Base-by-base conservation (phyloP, 2,113 vertebrate species). In the Macquaria australasica region DNA sequence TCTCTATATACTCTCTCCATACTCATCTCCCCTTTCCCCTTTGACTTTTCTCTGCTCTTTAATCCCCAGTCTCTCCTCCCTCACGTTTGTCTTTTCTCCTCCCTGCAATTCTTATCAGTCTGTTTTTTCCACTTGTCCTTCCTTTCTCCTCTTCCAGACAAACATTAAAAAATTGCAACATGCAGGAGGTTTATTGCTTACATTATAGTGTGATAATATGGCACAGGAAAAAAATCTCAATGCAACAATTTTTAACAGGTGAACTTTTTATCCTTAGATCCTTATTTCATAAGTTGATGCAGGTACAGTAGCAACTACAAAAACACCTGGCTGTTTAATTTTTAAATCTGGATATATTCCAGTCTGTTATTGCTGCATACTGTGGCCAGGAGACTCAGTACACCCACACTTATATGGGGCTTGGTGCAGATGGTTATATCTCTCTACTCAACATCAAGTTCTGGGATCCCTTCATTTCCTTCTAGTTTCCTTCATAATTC, bases 1-100 rank as follows among this genome's bases (percentile, higher is more conserved):
- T 72, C 84, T 74, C 72, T 12, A 8, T 78, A 81, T n/a, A 41
- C 62, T 69, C 51, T 66, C 53, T 72, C 37, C 41, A 41, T 4
- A 12, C 82, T 86, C 85, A 68, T 70, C 64, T 77, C 67, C 75
- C 25, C 50, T 84, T 79, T 90, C 69, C 34, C 45, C 51, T 80
- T 77, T 81, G 55, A 64, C 76, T 72, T 74, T 66, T 74, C 41
- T 69, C 25, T 70, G 12, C 50, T 73, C 76, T 79, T 69, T 84
- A 80, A 70, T 77, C 82, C 50, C 25, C 69, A 3, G 20, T 45
- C 34, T 79, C 31, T 58, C 53, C 78, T 83, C 64, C 77, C 14
- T 56, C 18, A 55, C 72, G 56, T 89, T 77, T 85, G 48, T 69
- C 73, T 78, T 78, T 58, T 71, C 45, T 64, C 59, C 45, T 60